phyloP scores from a whole-genome alignment of 2,797 vertebrate genomes.

The Thaleichthys pacificus region DNA sequence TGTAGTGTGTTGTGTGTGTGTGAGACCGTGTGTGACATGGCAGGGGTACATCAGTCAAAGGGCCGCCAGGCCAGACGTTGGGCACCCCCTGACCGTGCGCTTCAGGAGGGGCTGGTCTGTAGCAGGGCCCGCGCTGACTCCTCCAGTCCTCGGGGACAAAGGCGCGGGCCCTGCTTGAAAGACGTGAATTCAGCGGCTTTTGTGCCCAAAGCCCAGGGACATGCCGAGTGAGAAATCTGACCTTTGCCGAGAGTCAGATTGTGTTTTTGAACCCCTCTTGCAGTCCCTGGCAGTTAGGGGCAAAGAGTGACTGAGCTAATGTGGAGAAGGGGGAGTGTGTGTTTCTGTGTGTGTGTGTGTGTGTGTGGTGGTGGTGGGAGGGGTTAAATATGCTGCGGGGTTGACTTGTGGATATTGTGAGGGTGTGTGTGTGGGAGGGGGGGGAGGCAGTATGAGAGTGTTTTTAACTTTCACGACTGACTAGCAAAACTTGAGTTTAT shows the following conservation, averaged over 20 bases:
- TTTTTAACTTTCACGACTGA: not conserved
- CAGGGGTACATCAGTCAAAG: constrained; percentile 82
- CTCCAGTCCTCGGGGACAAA: constrained; percentile 77
- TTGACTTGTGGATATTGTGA: not conserved
- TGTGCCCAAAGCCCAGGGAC: constrained; percentile 80
- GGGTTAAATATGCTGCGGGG: not conserved
- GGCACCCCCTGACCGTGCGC: constrained; percentile 79
- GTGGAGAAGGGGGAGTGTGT: constrained; percentile 26
- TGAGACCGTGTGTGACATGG: constrained; percentile 72
- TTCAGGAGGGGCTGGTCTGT: constrained; percentile 81
- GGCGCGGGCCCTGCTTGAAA: constrained; percentile 76
- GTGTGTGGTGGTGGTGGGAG: not conserved
- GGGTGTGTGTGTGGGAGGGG: not conserved
- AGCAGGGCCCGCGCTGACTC: constrained; percentile 73
- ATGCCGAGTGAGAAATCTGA: constrained; percentile 84
- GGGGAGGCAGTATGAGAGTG: constrained; percentile 7
- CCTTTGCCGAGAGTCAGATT: constrained; percentile 81
- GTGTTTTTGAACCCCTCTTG: constrained; percentile 80
- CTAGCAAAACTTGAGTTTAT: constrained; percentile 56
- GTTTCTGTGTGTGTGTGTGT: constrained; percentile 18
- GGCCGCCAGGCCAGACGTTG: constrained; percentile 76
- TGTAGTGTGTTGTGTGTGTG: constrained; percentile 40
- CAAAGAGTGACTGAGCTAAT: constrained; percentile 64
- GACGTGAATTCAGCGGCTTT: constrained; percentile 86
- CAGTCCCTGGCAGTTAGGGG: constrained; percentile 70